phyloP scores from a whole-genome alignment of 2,888 invertebrate genomes.

The Agrochola litura region DNA sequence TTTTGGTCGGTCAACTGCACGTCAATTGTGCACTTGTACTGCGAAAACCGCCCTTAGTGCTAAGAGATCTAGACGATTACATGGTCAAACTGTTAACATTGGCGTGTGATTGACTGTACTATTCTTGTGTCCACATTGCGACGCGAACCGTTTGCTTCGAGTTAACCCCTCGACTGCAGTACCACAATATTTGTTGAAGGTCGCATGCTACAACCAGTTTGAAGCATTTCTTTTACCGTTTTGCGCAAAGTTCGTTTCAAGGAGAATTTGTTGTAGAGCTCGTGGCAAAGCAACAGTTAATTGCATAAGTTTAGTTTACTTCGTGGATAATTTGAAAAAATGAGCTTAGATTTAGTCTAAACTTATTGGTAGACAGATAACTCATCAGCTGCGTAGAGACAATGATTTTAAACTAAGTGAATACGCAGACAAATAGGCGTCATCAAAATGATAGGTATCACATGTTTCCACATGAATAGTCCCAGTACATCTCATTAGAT shows the following conservation, averaged over 20 bases:
- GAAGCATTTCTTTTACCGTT: slow-evolving; percentile 66
- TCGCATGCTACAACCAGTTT: slow-evolving; percentile 65
- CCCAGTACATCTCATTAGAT: slow-evolving; percentile 38
- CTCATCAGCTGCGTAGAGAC: background rate
- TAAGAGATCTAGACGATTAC: background rate
- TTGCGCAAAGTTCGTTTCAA: slow-evolving; percentile 47
- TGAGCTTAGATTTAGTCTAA: background rate
- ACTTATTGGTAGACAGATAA: background rate
- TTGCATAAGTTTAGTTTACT: background rate
- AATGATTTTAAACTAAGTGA: slow-evolving; percentile 36
- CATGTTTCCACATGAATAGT: slow-evolving; percentile 38
- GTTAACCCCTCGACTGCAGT: slow-evolving; percentile 48
- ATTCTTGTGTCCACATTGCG: slow-evolving; percentile 32
- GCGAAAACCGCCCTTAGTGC: background rate
- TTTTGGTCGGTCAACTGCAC: slow-evolving; percentile 23
- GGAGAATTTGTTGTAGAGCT: slow-evolving; percentile 32
- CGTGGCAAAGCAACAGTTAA: background rate
- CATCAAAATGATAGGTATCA: slow-evolving; percentile 40
- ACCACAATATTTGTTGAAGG: slow-evolving; percentile 75
- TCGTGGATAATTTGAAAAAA: background rate
- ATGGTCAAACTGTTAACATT: background rate
- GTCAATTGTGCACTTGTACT: background rate
- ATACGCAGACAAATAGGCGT: slow-evolving; percentile 38
- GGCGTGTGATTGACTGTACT: slow-evolving; percentile 3
- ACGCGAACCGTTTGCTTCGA: slow-evolving; percentile 34